These are phyloP conservation scores for Deilephila porcellus DNA, from an alignment of 2,888 invertebrate genomes.

Conservation along the genomic window DNA sequence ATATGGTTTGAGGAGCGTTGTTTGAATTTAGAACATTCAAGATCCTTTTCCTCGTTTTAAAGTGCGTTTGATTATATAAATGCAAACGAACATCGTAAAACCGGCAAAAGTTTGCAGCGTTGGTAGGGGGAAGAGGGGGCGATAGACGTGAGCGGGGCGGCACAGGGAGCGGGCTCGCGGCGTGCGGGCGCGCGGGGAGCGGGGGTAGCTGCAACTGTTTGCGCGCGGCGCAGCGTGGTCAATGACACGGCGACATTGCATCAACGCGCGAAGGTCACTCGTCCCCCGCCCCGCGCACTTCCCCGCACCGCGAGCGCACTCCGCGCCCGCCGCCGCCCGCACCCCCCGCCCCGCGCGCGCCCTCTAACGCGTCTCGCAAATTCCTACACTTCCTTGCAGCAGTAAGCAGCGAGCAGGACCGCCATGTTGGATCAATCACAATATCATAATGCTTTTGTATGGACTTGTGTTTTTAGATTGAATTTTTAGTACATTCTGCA, in stretches of 20 bases:
- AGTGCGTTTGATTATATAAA: slow-evolving; percentile 45
- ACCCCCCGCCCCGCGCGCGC: slow-evolving; percentile 49
- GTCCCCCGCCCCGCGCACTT: slow-evolving; percentile 50
- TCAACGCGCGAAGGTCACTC: slow-evolving; percentile 80
- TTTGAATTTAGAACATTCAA: slow-evolving; percentile 2
- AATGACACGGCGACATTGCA: slow-evolving; percentile 85
- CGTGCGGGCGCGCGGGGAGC: slow-evolving; percentile 44
- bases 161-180: slow-evolving; percentile 53
- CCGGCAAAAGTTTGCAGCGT: slow-evolving; percentile 52
- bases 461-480: slow-evolving; percentile 10
- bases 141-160: slow-evolving; percentile 54
- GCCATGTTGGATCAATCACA: slow-evolving; percentile 48
- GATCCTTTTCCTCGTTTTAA: slow-evolving; percentile 46
- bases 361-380: slow-evolving; percentile 59
- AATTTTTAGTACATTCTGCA: slow-evolving; percentile 19
- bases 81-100: slow-evolving; percentile 50
- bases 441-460: slow-evolving; percentile 17
- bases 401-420: slow-evolving; percentile 34
- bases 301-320: slow-evolving; percentile 46
- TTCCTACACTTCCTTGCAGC: slow-evolving; percentile 52
- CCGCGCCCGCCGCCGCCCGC: slow-evolving; percentile 48
- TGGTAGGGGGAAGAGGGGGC: slow-evolving; percentile 49
- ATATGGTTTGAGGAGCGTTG: background rate
- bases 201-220: slow-evolving; percentile 60
- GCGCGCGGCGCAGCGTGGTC: slow-evolving; percentile 70